Evolutionary conservation across 2,888 invertebrate genomes (phyloP).

Genomic region (Oeneis ivallda): DNA sequence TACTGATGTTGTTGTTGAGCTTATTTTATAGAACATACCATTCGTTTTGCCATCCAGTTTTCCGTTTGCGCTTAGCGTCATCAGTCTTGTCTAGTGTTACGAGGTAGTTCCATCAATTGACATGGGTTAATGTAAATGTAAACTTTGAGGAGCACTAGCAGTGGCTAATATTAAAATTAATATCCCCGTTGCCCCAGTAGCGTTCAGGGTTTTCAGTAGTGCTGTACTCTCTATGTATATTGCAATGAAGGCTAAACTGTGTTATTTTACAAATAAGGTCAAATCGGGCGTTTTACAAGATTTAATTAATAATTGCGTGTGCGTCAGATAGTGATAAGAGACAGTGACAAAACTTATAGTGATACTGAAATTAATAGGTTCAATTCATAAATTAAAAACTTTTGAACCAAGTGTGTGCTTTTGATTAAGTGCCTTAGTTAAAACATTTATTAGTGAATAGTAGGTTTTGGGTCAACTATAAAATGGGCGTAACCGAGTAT

Average conservation of each 20-base stretch:
- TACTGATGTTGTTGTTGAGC: slow-evolving; percentile 24
- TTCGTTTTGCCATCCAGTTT: background rate
- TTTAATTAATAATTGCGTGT: slow-evolving; percentile 69
- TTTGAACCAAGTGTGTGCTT: slow-evolving; percentile 41
- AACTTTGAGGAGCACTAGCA: slow-evolving; percentile 65
- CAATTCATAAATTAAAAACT: slow-evolving; percentile 32
- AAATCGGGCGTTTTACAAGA: slow-evolving; percentile 55
- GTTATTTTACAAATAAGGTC: slow-evolving; percentile 55
- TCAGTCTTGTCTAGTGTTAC: slow-evolving; percentile 14
- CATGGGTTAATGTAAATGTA: slow-evolving; percentile 31
- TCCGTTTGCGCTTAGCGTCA: background rate
- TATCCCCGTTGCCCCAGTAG: slow-evolving; percentile 76
- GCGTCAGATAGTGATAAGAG: slow-evolving; percentile 66
- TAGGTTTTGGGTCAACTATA: slow-evolving; percentile 51
- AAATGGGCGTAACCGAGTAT: slow-evolving; percentile 77
- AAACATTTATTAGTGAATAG: slow-evolving; percentile 50
- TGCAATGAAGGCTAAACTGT: slow-evolving; percentile 67
- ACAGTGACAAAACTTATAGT: slow-evolving; percentile 49
- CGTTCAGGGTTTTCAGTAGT: slow-evolving; percentile 67
- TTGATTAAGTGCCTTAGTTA: slow-evolving; percentile 40
- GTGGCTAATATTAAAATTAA: slow-evolving; percentile 79
- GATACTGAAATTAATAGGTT: slow-evolving; percentile 42
- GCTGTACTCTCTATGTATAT: slow-evolving; percentile 53
- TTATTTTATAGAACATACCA: slow-evolving; percentile 20
- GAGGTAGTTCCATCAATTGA: background rate